Evolutionary conservation across 1,140 invertebrate genomes (phyloP).

Genomic region (Arion vulgaris): DNA sequence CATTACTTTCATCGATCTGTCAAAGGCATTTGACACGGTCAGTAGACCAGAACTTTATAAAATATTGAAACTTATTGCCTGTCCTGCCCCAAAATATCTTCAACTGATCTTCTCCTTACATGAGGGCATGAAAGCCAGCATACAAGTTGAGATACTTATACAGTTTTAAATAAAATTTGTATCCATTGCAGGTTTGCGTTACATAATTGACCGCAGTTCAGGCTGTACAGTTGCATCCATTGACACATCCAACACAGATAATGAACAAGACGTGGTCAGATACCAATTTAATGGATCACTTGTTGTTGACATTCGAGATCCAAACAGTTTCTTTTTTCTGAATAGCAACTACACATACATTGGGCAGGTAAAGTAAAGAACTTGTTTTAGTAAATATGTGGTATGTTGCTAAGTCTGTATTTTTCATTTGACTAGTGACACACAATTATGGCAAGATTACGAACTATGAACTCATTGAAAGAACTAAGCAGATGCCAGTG

Average conservation of each 20-base stretch:
- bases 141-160: too few species aligned
- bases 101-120: too few species aligned
- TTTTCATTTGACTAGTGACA: not conserved
- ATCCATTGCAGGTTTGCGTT: not conserved
- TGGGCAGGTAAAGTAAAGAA: not conserved
- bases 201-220: not conserved
- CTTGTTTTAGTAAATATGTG: not conserved
- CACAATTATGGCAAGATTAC: not conserved
- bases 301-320: conserved; percentile 25
- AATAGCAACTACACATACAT: conserved; percentile 15
- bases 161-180: too few species aligned
- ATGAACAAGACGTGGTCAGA: not conserved
- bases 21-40: too few species aligned
- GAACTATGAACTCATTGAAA: too few species aligned
- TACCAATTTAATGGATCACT: conserved; percentile 8
- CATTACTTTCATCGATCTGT: too few species aligned
- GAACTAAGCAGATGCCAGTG: too few species aligned
- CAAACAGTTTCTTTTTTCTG: conserved; percentile 1
- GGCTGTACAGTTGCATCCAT: not conserved
- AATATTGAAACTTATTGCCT: too few species aligned
- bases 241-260: not conserved
- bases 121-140: too few species aligned
- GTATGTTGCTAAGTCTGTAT: not conserved
- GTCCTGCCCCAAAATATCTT: too few species aligned
- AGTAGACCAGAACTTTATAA: too few species aligned